A percentile compares a stretch with the other conserved stretches of the same genome.
These are phyloP conservation scores for Pogonomyrmex barbatus DNA, from an alignment of 1,140 invertebrate species.

Conservation along the genomic window DNA sequence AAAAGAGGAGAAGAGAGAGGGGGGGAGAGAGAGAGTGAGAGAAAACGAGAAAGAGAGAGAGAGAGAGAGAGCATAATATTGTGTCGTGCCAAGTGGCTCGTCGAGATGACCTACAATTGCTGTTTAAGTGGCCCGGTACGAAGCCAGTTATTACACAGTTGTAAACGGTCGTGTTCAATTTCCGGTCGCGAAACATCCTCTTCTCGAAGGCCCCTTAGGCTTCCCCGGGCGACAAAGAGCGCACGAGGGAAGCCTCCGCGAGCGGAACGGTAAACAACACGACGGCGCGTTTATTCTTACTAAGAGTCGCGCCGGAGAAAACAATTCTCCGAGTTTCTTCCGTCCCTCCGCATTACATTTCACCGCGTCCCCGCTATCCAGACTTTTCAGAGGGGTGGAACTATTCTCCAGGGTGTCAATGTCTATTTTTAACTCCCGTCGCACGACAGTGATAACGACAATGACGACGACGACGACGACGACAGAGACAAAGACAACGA, in stretches of 20 bases:
- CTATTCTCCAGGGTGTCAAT: slow-evolving; percentile 1
- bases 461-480: not conserved
- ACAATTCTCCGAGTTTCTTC: slow-evolving; percentile 9
- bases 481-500: not conserved
- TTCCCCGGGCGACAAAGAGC: slow-evolving; percentile 12
- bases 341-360: not conserved
- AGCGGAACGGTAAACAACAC: slow-evolving; percentile 19
- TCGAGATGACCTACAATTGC: slow-evolving; percentile 60
- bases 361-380: not conserved
- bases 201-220: not conserved
- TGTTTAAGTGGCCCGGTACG: slow-evolving; percentile 54
- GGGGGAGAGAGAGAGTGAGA: too few relatives aligned
- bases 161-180: slow-evolving; percentile 60
- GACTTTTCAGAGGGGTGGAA: not conserved
- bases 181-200: slow-evolving; percentile 38
- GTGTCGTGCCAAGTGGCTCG: slow-evolving; percentile 51
- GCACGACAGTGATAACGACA: not conserved
- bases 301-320: not conserved
- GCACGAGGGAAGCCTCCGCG: not conserved
- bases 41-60: not conserved
- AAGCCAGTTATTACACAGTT: slow-evolving; percentile 54
- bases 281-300: not conserved
- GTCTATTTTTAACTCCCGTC: slow-evolving; percentile 33
- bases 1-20: not conserved
- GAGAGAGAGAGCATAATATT: slow-evolving; percentile 20